These are phyloP conservation scores for Berghia stephanieae DNA, from an alignment of 1,140 invertebrate genomes.

Conservation along the genomic window DNA sequence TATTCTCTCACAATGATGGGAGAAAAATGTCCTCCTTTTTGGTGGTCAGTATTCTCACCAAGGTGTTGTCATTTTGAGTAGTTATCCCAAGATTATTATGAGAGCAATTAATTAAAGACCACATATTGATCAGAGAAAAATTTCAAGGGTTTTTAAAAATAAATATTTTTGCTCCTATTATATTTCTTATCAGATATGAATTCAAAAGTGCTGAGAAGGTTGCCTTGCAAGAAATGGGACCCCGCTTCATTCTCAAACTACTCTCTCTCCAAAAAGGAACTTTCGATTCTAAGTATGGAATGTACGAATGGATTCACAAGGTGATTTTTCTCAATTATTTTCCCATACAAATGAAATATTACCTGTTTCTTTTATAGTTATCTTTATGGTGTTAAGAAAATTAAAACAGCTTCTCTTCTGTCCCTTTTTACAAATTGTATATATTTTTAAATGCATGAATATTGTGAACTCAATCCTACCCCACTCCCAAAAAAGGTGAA, in stretches of 20 bases:
- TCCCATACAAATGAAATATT: too few species aligned
- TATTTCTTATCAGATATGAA: conserved; percentile 78
- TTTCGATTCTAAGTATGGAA: conserved; percentile 95
- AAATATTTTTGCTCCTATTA: background rate
- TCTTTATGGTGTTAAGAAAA: background rate
- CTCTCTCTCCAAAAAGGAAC: conserved; percentile 94
- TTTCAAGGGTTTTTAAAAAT: too few species aligned
- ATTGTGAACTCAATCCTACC: background rate
- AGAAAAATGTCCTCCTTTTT: too few species aligned
- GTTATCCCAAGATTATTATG: too few species aligned
- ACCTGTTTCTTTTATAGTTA: background rate
- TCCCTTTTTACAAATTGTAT: background rate
- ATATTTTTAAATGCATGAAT: background rate
- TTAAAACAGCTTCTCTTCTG: background rate
- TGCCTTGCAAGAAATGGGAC: conserved; percentile 91
- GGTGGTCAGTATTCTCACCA: too few species aligned
- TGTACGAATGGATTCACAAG: conserved; percentile 97
- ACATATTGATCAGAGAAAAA: too few species aligned
- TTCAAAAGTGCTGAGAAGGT: conserved; percentile 86
- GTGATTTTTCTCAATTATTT: conserved; percentile 67
- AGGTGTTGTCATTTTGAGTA: too few species aligned
- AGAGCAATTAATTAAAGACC: too few species aligned
- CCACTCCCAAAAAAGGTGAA: background rate
- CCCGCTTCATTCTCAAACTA: conserved; percentile 92
- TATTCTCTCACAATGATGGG: too few species aligned